These are phyloP conservation scores for Proteles cristata DNA, from an alignment of 2,113 vertebrate species.

Conservation along the genomic window DNA sequence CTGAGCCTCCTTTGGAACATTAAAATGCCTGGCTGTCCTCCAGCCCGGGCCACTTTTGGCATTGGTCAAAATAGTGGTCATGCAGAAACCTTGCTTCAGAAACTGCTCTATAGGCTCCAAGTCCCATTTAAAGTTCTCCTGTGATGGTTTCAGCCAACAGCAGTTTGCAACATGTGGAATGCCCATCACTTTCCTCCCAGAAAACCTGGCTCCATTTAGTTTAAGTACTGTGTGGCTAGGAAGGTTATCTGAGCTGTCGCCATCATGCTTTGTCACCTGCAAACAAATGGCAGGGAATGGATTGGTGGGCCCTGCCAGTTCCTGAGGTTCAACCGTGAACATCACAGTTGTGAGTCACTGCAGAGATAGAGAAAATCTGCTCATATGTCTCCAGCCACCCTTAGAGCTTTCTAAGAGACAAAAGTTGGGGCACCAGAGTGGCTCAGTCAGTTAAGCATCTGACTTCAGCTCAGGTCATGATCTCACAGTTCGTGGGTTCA, in stretches of 20 bases:
- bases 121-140: not conserved
- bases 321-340: not conserved
- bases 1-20: not conserved
- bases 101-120: not conserved
- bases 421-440: not conserved
- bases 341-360: accelerated
- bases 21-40: not conserved
- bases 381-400: not conserved
- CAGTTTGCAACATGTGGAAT: not conserved
- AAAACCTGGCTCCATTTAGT: not conserved
- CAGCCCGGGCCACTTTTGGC: not conserved
- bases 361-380: not conserved
- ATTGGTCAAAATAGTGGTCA: not conserved
- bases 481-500: too few species aligned
- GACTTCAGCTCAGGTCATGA: too few species aligned
- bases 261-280: not conserved
- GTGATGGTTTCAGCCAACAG: not conserved
- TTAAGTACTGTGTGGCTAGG: not conserved
- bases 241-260: not conserved
- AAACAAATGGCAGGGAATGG: not conserved
- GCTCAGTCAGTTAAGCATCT: too few species aligned
- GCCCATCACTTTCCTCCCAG: not conserved
- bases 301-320: not conserved
- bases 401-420: not conserved
- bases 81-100: not conserved